Conservation (phyloP, 2,888 invertebrate species). For the Mythimna impura region DNA sequence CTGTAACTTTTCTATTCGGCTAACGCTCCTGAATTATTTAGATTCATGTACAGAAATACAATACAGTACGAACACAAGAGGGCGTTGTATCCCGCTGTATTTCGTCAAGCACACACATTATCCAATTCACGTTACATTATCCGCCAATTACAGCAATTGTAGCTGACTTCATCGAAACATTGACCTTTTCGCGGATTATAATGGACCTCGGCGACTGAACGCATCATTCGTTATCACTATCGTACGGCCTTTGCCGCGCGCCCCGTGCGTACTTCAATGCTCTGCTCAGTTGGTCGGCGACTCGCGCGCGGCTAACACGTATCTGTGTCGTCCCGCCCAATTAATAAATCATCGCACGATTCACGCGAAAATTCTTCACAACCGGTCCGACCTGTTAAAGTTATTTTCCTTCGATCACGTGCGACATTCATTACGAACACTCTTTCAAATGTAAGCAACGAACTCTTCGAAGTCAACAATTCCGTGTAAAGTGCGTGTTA, state of each 20-base stretch:
- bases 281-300: conserved; percentile 61
- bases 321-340: conserved; percentile 43
- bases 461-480: conserved; percentile 60
- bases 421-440: conserved; percentile 66
- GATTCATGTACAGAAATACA: conserved; percentile 19
- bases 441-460: conserved; percentile 64
- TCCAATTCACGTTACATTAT: conserved; percentile 67
- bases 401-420: conserved; percentile 66
- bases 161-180: conserved; percentile 87
- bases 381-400: conserved; percentile 71
- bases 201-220: conserved; percentile 66
- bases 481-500: conserved; percentile 65
- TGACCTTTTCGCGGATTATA: conserved; percentile 85
- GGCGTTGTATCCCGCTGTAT: conserved; percentile 48
- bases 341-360: conserved; percentile 40
- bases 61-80: conserved; percentile 31
- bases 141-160: conserved; percentile 68
- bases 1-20: neutral
- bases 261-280: conserved; percentile 66
- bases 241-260: conserved; percentile 64
- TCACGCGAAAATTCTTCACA: conserved; percentile 60
- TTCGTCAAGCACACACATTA: conserved; percentile 65
- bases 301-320: conserved; percentile 64
- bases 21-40: conserved; percentile 4
- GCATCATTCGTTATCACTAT: conserved; percentile 67